Evolutionary conservation across 2,888 invertebrate genomes (phyloP).

Genomic region (Zonitis immaculata): DNA sequence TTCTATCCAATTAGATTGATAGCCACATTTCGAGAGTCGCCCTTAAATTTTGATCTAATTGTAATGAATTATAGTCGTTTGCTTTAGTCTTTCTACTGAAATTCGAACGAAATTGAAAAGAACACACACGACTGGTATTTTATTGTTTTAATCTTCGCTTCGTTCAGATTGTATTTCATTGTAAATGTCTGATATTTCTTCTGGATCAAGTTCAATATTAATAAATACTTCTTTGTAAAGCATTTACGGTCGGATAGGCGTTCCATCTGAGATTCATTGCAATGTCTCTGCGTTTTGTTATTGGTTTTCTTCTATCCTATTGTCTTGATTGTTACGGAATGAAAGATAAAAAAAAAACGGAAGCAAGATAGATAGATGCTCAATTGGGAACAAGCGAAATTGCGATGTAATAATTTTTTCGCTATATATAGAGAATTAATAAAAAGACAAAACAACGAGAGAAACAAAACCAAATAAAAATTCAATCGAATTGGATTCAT

Average conservation of each 20-base stretch:
- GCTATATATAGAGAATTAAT: too few species aligned
- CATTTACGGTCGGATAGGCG: slow-evolving; percentile 35
- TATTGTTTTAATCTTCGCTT: slow-evolving; percentile 25
- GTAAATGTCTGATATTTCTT: slow-evolving; percentile 29
- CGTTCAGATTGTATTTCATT: slow-evolving; percentile 26
- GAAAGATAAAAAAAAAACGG: not conserved
- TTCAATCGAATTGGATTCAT: too few species aligned
- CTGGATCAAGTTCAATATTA: slow-evolving; percentile 35
- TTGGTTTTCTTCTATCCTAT: slow-evolving; percentile 35
- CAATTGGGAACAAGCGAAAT: slow-evolving; percentile 12
- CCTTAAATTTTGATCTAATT: not conserved
- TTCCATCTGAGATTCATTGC: slow-evolving; percentile 46
- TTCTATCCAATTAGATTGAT: too few species aligned
- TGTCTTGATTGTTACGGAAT: slow-evolving; percentile 10
- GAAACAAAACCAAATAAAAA: too few species aligned
- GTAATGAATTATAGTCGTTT: not conserved
- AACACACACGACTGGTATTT: slow-evolving; percentile 14
- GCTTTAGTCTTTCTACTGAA: not conserved
- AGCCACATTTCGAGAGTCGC: not conserved
- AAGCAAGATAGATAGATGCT: not conserved
- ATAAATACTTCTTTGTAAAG: slow-evolving; percentile 38
- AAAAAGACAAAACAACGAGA: too few species aligned
- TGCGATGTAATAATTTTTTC: slow-evolving; percentile 1
- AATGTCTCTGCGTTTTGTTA: slow-evolving; percentile 36
- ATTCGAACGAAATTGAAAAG: not conserved